Evolutionary conservation across 2,113 vertebrate genomes (phyloP).

Genomic region (Entelurus aequoreus): DNA sequence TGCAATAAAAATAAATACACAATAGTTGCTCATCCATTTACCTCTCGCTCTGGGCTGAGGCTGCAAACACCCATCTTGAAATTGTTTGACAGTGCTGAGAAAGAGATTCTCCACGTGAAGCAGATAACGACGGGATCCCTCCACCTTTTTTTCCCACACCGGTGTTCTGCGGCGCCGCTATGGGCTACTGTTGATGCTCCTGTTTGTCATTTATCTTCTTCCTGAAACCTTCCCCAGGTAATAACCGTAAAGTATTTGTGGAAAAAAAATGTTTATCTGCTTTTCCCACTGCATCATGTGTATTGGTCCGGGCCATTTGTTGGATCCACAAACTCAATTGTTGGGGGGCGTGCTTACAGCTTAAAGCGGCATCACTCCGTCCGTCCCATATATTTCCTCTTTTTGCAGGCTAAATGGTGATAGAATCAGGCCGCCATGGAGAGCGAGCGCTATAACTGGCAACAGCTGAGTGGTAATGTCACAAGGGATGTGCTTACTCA

Average conservation of each 20-base stretch:
- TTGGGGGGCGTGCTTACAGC: neutral
- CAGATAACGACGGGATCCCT: neutral
- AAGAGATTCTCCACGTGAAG: neutral
- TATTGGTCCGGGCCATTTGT: conserved; percentile 1
- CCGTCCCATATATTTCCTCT: neutral
- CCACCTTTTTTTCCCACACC: conserved; percentile 2
- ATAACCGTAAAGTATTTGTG: conserved; percentile 30
- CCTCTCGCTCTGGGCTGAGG: conserved; percentile 2
- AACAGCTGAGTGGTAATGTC: conserved; percentile 2
- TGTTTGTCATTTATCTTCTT: conserved; percentile 29
- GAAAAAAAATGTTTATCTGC: conserved; percentile 1
- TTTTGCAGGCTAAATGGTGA: neutral
- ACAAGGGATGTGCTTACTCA: conserved; percentile 1
- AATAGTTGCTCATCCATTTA: conserved; percentile 7
- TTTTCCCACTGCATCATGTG: conserved; percentile 14
- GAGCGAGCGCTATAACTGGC: neutral
- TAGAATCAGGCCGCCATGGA: neutral
- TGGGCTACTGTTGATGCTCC: conserved; percentile 20
- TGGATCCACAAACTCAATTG: conserved; percentile 14
- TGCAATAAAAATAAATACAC: conserved; percentile 14
- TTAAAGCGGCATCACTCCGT: neutral
- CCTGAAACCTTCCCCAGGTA: conserved; percentile 30
- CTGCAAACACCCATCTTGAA: conserved; percentile 4
- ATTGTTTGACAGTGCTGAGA: conserved; percentile 8
- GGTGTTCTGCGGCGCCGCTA: conserved; percentile 3